These are phyloP conservation scores for Brachionus manjavacas DNA, from an alignment of 1,140 invertebrate species.

Conservation along the genomic window DNA sequence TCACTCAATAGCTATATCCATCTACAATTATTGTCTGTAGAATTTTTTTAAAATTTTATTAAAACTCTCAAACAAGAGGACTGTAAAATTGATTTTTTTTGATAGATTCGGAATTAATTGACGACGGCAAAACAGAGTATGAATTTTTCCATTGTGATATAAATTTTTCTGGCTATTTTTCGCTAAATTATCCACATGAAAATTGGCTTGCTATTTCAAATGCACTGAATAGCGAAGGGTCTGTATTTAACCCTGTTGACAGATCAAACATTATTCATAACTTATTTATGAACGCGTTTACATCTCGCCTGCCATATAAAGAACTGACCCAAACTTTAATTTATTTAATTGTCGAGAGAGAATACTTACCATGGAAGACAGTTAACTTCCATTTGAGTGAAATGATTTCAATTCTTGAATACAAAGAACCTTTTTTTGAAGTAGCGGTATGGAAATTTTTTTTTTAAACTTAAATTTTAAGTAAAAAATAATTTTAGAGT, in stretches of 20 bases:
- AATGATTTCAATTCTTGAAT: slow-evolving; percentile 13
- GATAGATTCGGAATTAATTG: neutral
- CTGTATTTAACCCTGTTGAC: neutral
- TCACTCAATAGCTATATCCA: no score
- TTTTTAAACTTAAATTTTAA: neutral
- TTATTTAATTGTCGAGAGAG: neutral
- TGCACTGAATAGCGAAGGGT: neutral
- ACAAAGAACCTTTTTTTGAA: slow-evolving; percentile 15
- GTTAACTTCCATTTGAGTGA: slow-evolving; percentile 16
- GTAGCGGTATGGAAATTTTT: neutral
- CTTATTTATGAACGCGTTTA: slow-evolving; percentile 20
- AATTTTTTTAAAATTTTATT: no score
- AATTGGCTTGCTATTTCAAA: neutral
- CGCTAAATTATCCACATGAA: neutral
- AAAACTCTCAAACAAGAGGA: no score
- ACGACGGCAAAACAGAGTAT: neutral
- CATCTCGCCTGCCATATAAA: neutral
- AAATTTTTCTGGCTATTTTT: slow-evolving; percentile 24
- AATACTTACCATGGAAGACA: slow-evolving; percentile 30
- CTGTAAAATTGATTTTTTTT: no score
- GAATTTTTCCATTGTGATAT: slow-evolving; percentile 31
- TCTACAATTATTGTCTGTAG: no score
- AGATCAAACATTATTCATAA: slow-evolving; percentile 35
- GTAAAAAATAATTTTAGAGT: neutral
- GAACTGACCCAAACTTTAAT: neutral